Conservation (phyloP, 1,140 invertebrate genomes). For the Atta texana region DNA sequence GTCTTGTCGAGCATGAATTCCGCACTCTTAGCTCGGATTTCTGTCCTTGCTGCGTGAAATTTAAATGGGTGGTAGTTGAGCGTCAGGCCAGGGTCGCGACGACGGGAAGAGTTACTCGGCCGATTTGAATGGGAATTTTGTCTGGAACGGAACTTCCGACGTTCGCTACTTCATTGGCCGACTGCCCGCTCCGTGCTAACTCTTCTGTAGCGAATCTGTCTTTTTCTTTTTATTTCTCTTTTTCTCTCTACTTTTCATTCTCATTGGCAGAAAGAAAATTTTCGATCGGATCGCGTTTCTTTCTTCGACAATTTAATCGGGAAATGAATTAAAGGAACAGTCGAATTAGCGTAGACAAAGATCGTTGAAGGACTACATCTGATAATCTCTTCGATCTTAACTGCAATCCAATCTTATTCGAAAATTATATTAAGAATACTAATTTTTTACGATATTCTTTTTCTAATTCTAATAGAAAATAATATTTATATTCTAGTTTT, state of each 20-base stretch:
- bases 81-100: slow-evolving; percentile 43
- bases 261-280: slow-evolving; percentile 26
- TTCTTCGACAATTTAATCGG: slow-evolving; percentile 24
- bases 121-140: slow-evolving; percentile 67
- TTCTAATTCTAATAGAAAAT: background rate
- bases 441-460: slow-evolving; percentile 2
- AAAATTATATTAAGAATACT: background rate
- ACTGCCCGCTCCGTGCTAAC: slow-evolving; percentile 32
- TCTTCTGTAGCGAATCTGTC: slow-evolving; percentile 34
- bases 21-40: slow-evolving; percentile 59
- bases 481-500: background rate
- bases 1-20: slow-evolving; percentile 67
- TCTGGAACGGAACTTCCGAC: slow-evolving; percentile 38
- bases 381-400: slow-evolving; percentile 4
- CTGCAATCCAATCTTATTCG: background rate
- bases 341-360: slow-evolving; percentile 16
- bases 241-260: background rate
- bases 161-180: slow-evolving; percentile 39
- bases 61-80: slow-evolving; percentile 54
- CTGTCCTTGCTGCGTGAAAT: slow-evolving; percentile 40
- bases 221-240: slow-evolving; percentile 2
- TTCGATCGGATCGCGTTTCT: slow-evolving; percentile 17
- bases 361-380: slow-evolving; percentile 1
- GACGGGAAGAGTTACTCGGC: slow-evolving; percentile 53
- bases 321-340: slow-evolving; percentile 22